A percentile compares a stretch with the other conserved stretches of the same genome.
phyloP scores from a whole-genome alignment of 2,888 invertebrate species.

The Fragum fragum region DNA sequence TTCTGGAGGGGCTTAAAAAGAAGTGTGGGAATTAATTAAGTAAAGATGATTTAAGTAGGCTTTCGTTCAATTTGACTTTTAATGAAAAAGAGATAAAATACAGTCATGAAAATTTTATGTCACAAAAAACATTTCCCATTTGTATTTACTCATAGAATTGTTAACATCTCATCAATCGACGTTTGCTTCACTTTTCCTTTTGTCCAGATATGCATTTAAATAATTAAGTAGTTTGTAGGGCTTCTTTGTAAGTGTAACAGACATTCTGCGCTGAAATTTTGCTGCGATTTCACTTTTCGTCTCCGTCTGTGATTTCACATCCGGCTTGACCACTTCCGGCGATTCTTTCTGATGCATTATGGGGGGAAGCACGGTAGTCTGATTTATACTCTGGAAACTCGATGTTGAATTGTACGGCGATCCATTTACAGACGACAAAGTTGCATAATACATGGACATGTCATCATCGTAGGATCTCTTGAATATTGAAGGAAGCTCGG shows the following conservation, averaged over 20 bases:
- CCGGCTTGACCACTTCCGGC: not conserved
- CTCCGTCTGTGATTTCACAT: constrained; percentile 1
- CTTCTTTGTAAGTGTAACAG: constrained; percentile 13
- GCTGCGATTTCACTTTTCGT: not conserved
- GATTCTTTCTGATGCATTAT: not conserved
- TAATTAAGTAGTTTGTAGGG: constrained; percentile 42
- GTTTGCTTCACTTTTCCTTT: constrained; percentile 50
- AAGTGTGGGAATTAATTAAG: too few species aligned
- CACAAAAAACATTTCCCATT: too few species aligned
- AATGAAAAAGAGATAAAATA: too few species aligned
- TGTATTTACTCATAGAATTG: too few species aligned
- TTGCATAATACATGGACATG: constrained; percentile 41
- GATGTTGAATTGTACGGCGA: constrained; percentile 8
- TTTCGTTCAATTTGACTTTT: too few species aligned
- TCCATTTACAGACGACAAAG: not conserved
- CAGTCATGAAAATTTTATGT: too few species aligned
- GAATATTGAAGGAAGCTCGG: constrained; percentile 61
- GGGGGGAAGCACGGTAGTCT: constrained; percentile 6
- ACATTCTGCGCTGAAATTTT: not conserved
- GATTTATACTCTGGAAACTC: not conserved
- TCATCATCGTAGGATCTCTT: constrained; percentile 56
- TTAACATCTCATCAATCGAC: too few species aligned
- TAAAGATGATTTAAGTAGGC: too few species aligned
- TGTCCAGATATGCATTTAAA: constrained; percentile 50
- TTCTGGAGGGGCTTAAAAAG: too few species aligned